Evolutionary conservation across 1,140 invertebrate species (phyloP).

Genomic region (Littorina saxatilis): DNA sequence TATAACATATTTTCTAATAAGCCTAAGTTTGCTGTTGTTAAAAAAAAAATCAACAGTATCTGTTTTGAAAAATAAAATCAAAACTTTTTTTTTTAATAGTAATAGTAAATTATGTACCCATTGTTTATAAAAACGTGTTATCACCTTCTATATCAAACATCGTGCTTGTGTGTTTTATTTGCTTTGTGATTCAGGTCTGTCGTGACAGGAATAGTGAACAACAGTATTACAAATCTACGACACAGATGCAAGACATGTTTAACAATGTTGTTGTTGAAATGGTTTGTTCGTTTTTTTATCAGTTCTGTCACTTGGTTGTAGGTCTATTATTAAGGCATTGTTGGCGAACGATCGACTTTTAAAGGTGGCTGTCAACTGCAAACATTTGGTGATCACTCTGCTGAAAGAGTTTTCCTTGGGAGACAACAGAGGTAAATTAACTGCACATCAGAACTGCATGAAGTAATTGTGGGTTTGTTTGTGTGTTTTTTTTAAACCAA

Average conservation of each 20-base stretch:
- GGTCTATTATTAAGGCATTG: background rate
- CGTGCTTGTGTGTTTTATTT: background rate
- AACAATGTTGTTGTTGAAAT: background rate
- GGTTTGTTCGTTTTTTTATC: background rate
- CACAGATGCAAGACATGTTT: too few species aligned
- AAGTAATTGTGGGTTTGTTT: background rate
- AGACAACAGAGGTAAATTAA: constrained; percentile 1
- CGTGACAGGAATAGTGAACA: too few species aligned
- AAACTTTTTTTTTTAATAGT: background rate
- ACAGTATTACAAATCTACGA: too few species aligned
- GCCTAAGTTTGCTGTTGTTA: too few species aligned
- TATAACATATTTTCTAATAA: background rate
- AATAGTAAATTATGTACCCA: background rate
- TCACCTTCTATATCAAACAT: too few species aligned
- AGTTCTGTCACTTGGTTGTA: background rate
- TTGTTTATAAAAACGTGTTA: background rate
- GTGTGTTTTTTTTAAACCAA: background rate
- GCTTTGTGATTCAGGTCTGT: too few species aligned
- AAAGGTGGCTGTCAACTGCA: constrained; percentile 30
- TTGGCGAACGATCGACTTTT: background rate
- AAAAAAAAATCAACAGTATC: background rate
- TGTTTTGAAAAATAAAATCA: background rate
- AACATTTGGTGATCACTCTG: constrained; percentile 20
- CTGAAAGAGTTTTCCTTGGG: background rate
- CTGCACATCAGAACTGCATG: background rate